Percentiles rank a stretch among this genome's conserved stretches.
Conservation (phyloP, 2,797 vertebrate species). For the Molothrus ater region DNA sequence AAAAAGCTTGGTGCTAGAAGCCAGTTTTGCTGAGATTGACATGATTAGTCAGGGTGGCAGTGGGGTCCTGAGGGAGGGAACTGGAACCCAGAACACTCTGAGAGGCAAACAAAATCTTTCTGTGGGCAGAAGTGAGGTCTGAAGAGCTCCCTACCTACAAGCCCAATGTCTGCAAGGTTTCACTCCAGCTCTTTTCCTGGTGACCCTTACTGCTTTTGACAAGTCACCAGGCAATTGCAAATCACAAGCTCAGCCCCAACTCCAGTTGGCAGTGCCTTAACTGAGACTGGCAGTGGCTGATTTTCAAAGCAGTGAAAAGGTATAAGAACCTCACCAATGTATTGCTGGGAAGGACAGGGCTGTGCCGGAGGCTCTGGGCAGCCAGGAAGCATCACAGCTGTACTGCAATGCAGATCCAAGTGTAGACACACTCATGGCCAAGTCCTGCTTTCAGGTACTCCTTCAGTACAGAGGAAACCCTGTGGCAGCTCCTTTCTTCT, state of each 20-base stretch:
- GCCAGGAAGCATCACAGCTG: background rate
- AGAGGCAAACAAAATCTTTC: background rate
- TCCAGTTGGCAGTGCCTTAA: background rate
- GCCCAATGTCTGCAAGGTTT: background rate
- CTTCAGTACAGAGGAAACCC: background rate
- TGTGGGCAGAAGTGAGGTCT: fast-evolving
- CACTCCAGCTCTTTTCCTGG: background rate
- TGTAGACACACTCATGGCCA: background rate
- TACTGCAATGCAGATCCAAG: background rate
- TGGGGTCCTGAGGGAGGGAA: background rate
- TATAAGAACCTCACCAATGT: background rate
- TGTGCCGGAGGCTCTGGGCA: background rate
- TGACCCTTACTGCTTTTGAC: background rate
- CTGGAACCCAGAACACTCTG: background rate
- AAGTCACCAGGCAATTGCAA: background rate
- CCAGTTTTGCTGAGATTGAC: background rate
- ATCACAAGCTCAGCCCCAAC: background rate
- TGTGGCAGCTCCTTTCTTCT: background rate
- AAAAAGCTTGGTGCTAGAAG: background rate
- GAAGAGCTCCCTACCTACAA: background rate
- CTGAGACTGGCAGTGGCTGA: background rate
- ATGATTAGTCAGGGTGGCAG: background rate
- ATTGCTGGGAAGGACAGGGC: background rate
- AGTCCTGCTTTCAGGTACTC: background rate
- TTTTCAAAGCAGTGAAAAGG: background rate